phyloP scores from a whole-genome alignment of 2,113 vertebrate genomes.

The Dicentrarchus labrax region DNA sequence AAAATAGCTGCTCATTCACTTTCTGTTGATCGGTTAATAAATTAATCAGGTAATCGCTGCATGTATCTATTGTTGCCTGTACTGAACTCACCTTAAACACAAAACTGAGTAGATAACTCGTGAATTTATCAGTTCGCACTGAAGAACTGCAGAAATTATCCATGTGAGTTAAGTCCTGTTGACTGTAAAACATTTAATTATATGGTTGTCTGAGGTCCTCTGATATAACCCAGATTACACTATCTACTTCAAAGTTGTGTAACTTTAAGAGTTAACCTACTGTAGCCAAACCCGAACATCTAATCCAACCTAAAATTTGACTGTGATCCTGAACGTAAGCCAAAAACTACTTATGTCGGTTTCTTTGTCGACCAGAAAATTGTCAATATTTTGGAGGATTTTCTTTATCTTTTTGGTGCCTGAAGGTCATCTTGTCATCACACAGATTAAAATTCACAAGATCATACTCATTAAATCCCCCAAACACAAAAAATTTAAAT shows the following conservation, averaged over 20 bases:
- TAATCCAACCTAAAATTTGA: background rate
- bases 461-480: background rate
- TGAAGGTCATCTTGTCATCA: background rate
- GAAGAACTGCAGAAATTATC: background rate
- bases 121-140: background rate
- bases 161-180: background rate
- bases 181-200: background rate
- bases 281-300: background rate
- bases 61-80: background rate
- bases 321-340: background rate
- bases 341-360: background rate
- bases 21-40: too few species aligned
- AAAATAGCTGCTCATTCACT: too few species aligned
- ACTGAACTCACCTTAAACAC: background rate
- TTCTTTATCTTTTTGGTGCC: background rate
- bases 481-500: slow-evolving; percentile 5
- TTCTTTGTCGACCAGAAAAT: background rate
- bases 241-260: background rate
- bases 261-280: background rate
- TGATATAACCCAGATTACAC: background rate
- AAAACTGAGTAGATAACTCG: background rate
- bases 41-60: too few species aligned
- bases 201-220: background rate
- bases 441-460: background rate
- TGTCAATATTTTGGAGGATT: slow-evolving; percentile 5